Base-by-base conservation (phyloP, 2,888 invertebrate genomes). In the Periphyllus acericola region DNA sequence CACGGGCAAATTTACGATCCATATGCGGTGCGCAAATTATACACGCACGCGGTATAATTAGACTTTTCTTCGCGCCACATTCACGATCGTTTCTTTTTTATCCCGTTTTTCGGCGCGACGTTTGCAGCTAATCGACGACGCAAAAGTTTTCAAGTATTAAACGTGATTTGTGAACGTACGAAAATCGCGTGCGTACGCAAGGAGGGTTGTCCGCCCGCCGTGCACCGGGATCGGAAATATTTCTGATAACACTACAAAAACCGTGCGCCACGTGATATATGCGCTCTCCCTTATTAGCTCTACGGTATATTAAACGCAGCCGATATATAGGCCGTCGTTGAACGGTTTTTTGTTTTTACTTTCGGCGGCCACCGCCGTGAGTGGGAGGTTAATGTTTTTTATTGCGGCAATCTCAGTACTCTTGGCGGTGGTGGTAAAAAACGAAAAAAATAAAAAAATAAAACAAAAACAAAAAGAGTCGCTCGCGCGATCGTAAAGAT, bases 141-240 rank as follows among this genome's bases (percentile, higher is more conserved):
- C 32, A 84, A 84, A 84, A 84, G 76, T 84, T 84, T 76, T 76
- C 68, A 46, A 74, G 60, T 83, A 72, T 72, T 71, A 83, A 74
- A 83, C 83, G 75, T 83, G 83, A 83, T 83, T 83, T 83, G 75
- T 83, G 83, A n/a, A 68, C 66, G 83, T 32, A 71, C 71, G 52
- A 32, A 76, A 76, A 76, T 52, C 25, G 66, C 32, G 36, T 17
- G 25, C 82, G 36, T 40, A 4, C 21, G 0, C 60, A 5, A 8
- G 6, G 34, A 71, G 46, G 71, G 82, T 32, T 25, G 68, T 71
- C 46, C 46, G 46, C 46, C 46, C 46, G 46, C 46, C 46, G 46
- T 46, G 32, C 32, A 32, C 4, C 80, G 9, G 19, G 36, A 82
- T 71, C 82, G 71, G 82, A 8, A 71, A 82, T 82, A 46, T 81